Percentiles rank a stretch among this genome's conserved stretches.
Evolutionary conservation across 2,113 vertebrate genomes (phyloP).

Genomic region (Nesoenas mayeri): DNA sequence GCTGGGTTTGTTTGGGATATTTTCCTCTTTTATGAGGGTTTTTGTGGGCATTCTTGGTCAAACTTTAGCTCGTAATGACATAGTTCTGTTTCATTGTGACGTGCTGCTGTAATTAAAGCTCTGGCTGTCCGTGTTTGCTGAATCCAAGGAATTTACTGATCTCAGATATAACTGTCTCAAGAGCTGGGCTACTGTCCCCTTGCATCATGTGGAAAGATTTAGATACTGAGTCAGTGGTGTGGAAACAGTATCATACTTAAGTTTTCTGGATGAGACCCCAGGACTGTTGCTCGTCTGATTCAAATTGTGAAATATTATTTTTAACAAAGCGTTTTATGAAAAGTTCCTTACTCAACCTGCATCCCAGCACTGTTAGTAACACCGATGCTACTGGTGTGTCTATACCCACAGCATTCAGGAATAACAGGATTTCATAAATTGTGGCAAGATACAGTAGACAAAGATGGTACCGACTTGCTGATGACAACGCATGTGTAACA

Average conservation of each 20-base stretch:
- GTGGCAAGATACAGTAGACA: not conserved
- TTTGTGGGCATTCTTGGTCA: not conserved
- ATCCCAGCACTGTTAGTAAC: not conserved
- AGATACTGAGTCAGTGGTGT: not conserved
- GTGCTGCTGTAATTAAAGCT: not conserved
- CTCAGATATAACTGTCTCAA: not conserved
- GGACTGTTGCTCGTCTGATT: not conserved
- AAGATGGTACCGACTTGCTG: not conserved
- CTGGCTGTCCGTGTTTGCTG: not conserved
- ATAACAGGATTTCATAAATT: conserved; percentile 1
- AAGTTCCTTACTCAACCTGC: not conserved
- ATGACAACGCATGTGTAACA: not conserved
- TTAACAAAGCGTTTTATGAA: not conserved
- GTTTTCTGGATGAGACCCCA: not conserved
- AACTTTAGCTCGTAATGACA: not conserved
- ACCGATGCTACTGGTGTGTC: not conserved
- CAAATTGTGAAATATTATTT: not conserved
- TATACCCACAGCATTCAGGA: not conserved
- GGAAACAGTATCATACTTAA: not conserved
- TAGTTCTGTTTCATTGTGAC: not conserved
- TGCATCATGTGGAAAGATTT: not conserved
- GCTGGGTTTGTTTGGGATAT: not conserved
- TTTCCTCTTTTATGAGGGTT: not conserved
- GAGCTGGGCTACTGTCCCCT: not conserved
- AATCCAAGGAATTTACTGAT: not conserved